Evolutionary conservation across 1,140 invertebrate species (phyloP).

Genomic region (Hermatobates lingyangjiaoensis): DNA sequence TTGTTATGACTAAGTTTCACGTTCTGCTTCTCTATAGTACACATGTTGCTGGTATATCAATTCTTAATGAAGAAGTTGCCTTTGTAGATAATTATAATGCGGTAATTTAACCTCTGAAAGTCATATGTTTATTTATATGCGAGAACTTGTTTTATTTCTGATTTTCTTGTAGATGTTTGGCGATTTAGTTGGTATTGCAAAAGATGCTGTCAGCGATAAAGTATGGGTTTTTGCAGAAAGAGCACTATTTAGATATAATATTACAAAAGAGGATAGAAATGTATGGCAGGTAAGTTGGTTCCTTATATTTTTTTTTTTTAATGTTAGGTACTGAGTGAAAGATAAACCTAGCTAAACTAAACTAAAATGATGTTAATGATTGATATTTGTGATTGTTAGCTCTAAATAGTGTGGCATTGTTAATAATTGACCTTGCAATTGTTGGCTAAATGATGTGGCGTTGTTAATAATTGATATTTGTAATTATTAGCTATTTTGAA

Average conservation of each 20-base stretch:
- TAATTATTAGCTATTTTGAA: too few species aligned
- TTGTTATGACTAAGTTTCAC: constrained; percentile 82
- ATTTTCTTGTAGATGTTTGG: constrained; percentile 43
- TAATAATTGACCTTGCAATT: too few species aligned
- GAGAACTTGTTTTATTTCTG: not conserved
- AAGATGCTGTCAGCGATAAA: constrained; percentile 56
- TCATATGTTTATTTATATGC: not conserved
- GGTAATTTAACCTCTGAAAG: constrained; percentile 22
- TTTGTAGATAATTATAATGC: constrained; percentile 67
- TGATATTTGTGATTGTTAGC: not conserved
- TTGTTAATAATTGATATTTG: too few species aligned
- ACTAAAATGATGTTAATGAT: constrained; percentile 14
- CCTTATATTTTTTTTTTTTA: constrained; percentile 5
- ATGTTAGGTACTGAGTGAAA: not conserved
- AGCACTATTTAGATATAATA: constrained; percentile 69
- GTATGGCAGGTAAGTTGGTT: constrained; percentile 44
- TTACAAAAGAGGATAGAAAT: constrained; percentile 68
- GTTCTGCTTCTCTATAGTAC: constrained; percentile 65
- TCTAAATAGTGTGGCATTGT: not conserved
- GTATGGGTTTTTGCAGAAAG: constrained; percentile 75
- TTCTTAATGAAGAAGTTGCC: constrained; percentile 69
- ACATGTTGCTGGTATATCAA: constrained; percentile 63
- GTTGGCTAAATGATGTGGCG: too few species aligned
- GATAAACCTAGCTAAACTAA: not conserved
- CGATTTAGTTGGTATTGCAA: constrained; percentile 56